Percentiles rank a stretch among this genome's conserved stretches.
These are phyloP conservation scores for Argentina silus DNA, from an alignment of 2,797 vertebrate species.

Conservation along the genomic window DNA sequence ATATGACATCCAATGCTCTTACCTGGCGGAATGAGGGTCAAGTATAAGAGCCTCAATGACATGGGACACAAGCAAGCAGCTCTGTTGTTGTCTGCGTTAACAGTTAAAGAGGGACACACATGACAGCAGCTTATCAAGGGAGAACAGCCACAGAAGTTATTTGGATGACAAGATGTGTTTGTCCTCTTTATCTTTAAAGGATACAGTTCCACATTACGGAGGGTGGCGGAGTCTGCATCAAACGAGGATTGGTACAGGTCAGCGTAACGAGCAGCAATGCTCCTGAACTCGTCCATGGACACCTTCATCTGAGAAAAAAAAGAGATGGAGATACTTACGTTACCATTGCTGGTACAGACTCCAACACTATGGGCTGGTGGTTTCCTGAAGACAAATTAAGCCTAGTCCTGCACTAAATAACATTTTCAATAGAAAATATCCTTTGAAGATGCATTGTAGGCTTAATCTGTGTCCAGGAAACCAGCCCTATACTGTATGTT, in stretches of 20 bases:
- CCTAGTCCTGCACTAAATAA: not conserved
- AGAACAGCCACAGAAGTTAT: too few species aligned
- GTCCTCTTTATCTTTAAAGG: conserved; percentile 61
- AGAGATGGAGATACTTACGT: not conserved
- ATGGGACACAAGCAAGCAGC: conserved; percentile 93
- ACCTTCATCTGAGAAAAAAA: conserved; percentile 87
- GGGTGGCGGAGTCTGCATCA: conserved; percentile 92
- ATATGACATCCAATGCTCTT: conserved; percentile 33
- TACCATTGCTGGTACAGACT: not conserved
- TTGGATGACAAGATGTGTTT: not conserved
- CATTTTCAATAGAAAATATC: not conserved
- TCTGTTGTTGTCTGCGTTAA: conserved; percentile 91
- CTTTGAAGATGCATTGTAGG: too few species aligned
- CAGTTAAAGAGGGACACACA: conserved; percentile 66
- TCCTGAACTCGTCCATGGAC: conserved; percentile 95
- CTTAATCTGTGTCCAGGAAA: too few species aligned
- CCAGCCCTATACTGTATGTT: too few species aligned
- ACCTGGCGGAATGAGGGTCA: conserved; percentile 94
- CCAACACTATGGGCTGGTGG: not conserved
- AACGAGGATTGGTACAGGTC: conserved; percentile 97
- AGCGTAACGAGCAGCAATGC: conserved; percentile 87
- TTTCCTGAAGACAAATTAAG: not conserved
- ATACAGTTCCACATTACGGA: conserved; percentile 97
- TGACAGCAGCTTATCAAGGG: not conserved
- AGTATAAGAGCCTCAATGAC: conserved; percentile 95